Base-by-base conservation (phyloP, 2,113 vertebrate species). In the Ceyx margarethae region DNA sequence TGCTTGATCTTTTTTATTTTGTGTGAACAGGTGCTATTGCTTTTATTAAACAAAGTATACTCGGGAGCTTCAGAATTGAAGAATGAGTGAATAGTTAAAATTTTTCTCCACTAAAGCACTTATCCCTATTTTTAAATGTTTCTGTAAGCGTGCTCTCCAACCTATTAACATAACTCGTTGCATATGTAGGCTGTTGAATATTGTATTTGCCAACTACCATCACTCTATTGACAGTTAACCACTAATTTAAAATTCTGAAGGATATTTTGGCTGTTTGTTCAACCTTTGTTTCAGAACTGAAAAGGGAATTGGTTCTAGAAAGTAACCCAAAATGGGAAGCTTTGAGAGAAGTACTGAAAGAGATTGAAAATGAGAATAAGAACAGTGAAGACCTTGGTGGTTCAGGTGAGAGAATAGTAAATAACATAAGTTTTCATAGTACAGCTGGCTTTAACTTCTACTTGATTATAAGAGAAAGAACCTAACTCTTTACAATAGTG, bases 241-340 rank as follows among this genome's bases (percentile, higher is more conserved):
- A 23, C 53, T 85, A 71, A 69, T 76, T 54, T 84, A 89, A 92
- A 89, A 67, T 81, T 77, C 37, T 85, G 46, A 87, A 87, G 45
- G 21, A 13, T 85, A 87, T 94, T 93, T 87, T 77, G 64, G 40
- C 75, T 91, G 26, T 83, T 7, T 50, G 13, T 76, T 75, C 54
- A 87, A 88, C 90, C 43, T 97, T 78, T 95, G 93, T 53, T 96
- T 94, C 97, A 98, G 99, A 98, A 94, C 88, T 97, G 66, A 98
- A 98, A 95, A 98, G 97, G 79, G 98, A 98, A 77, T 96, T 99
- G 93, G 97, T 99, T 79, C 97, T 99, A 80, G 99, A 99, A 97
- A 98, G 96, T 92, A 99, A 98, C 83, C 99, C 99, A 1, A 99
- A 99, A 95, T 99, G 99, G 99, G 98, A 98, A 93, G 99, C 99